A percentile compares a stretch with the other conserved stretches of the same genome.
Conservation (phyloP, 2,797 vertebrate species). For the Tapera naevia region DNA sequence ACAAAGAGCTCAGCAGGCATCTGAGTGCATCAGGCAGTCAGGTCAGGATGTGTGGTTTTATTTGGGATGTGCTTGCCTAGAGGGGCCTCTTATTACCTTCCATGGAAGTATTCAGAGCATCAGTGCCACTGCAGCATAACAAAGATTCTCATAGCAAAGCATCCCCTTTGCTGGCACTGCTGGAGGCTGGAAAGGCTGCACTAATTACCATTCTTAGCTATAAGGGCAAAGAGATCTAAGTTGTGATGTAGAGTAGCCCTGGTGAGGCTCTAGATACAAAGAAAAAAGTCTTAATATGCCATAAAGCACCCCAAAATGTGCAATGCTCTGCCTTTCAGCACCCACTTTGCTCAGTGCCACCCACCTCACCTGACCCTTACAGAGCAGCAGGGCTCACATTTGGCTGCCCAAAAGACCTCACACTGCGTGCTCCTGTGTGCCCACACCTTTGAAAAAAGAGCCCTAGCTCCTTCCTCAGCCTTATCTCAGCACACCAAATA, state of each 20-base stretch:
- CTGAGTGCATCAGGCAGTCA: background rate
- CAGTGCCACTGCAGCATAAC: background rate
- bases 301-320: background rate
- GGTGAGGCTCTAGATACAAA: accelerated
- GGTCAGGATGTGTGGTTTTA: background rate
- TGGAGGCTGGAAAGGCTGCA: no score
- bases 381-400: background rate
- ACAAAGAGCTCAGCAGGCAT: background rate
- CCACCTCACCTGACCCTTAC: background rate
- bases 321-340: background rate
- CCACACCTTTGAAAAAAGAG: background rate
- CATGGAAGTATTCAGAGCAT: background rate
- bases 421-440: background rate
- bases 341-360: background rate
- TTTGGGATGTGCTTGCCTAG: background rate
- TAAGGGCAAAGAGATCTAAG: background rate
- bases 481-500: slow-evolving; percentile 27
- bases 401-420: accelerated
- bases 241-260: background rate
- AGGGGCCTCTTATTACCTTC: background rate
- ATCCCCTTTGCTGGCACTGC: no score
- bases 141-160: no score
- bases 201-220: no score
- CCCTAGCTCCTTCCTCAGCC: background rate
- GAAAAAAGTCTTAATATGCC: background rate